Evolutionary conservation across 2,888 invertebrate species (phyloP), one percentile per base, ranked within the genome.

Genomic region (Macrophya alboannulata): DNA sequence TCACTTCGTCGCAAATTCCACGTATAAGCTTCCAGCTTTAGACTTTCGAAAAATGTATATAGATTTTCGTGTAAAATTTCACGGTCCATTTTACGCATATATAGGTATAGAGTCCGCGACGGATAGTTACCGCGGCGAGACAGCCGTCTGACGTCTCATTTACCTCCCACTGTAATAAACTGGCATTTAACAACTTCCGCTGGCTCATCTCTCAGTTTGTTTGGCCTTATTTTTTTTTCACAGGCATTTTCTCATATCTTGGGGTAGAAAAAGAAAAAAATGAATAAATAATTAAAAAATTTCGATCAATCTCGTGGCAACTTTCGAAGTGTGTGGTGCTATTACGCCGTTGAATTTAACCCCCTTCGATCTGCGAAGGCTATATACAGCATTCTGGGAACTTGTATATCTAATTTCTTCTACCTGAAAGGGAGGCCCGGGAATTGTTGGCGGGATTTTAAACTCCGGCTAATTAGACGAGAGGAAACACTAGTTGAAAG

Each of bases 121-220:
- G 40, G 62, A 81, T 81, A 43, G 79, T 62, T 43, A 81, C 59
- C 59, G 62, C 79, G 79, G 40, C 81, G 81, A 71, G 85, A 85
- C 85, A 55, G 79, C 9, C 79, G 71, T 71, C 71, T 55, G 90
- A 92, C 91, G 90, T 90, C 90, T 92, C 91, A 92, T 92, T 92
- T 92, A 91, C 92, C 92, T 92, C 92, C 91, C 90, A 91, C 92
- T 91, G 89, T 89, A 91, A 92, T 91, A 90, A 91, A 90, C 90
- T 87, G 88, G 89, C 86, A 90, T 91, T 92, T 91, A 91, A 89
- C 88, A 88, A 89, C 90, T 92, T 92, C 92, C 92, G 91, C 88
- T 87, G 84, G 88, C 87, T 88, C 86, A 82, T 43, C 79, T 59
- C 62, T 68, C 71, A 84, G 65, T 43, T 82, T 86, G n/a, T 86